A percentile compares a stretch with the other conserved stretches of the same genome.
Conservation (phyloP, 2,888 invertebrate species). For the Imbricaverruca yamaguchii region DNA sequence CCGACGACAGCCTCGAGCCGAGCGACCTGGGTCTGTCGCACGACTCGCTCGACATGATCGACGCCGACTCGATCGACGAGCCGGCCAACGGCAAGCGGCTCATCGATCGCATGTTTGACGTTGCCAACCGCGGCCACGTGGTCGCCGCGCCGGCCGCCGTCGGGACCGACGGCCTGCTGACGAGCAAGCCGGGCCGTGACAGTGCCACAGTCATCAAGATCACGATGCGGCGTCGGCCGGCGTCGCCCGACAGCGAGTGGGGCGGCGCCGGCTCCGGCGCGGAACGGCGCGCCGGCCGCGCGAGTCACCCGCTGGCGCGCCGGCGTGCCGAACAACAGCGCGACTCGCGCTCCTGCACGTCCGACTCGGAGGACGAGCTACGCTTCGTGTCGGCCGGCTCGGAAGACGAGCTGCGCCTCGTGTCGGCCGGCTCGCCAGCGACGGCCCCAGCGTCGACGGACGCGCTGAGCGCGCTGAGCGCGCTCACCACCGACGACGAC, state of each 20-base stretch:
- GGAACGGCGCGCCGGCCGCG: background rate
- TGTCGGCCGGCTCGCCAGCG: background rate
- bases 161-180: too few relatives aligned
- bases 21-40: background rate
- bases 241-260: constrained; percentile 7
- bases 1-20: constrained; percentile 4
- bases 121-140: background rate
- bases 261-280: background rate
- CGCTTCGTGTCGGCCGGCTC: background rate
- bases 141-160: background rate
- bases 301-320: background rate
- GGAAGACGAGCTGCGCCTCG: too few relatives aligned
- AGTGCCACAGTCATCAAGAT: background rate
- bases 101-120: background rate
- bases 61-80: background rate
- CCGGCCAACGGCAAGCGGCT: background rate
- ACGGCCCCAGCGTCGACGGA: background rate
- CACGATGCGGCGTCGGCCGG: background rate
- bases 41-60: constrained; percentile 13
- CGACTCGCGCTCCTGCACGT: background rate
- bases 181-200: too few relatives aligned
- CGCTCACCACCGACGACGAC: background rate
- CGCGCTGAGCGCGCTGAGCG: background rate
- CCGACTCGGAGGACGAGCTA: background rate
- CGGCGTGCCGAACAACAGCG: background rate